These are phyloP conservation scores for Myotis pilosus DNA, from an alignment of 2,797 vertebrate genomes.

Conservation along the genomic window DNA sequence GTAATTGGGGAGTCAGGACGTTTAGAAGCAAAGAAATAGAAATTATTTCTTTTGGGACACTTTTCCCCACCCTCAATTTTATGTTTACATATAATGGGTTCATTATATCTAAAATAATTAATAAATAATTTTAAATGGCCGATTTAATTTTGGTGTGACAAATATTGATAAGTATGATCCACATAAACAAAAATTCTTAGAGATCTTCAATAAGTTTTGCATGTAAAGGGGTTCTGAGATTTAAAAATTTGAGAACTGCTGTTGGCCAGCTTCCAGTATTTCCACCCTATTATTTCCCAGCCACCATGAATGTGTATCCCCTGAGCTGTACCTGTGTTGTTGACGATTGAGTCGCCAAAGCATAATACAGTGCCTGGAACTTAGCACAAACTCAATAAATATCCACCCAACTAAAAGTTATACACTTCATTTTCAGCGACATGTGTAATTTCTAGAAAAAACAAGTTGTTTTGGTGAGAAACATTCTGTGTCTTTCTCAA, in stretches of 20 bases:
- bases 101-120: neutral
- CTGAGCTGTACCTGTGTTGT: neutral
- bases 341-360: neutral
- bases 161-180: neutral
- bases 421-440: neutral
- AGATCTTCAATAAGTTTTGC: neutral
- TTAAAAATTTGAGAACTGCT: neutral
- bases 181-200: neutral
- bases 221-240: neutral
- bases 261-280: neutral
- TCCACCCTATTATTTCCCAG: neutral
- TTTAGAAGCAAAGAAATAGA: slow-evolving; percentile 24
- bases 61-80: neutral
- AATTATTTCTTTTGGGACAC: slow-evolving; percentile 16
- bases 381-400: neutral
- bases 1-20: neutral
- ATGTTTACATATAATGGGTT: neutral
- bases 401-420: neutral
- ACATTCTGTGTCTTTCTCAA: neutral
- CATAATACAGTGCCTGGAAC: neutral
- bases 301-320: neutral
- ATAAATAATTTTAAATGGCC: neutral
- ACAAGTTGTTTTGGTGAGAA: neutral
- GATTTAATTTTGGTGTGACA: neutral
- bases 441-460: neutral